These are phyloP conservation scores for Drosophila lacicola DNA, from an alignment of 2,888 invertebrate species.

Conservation along the genomic window DNA sequence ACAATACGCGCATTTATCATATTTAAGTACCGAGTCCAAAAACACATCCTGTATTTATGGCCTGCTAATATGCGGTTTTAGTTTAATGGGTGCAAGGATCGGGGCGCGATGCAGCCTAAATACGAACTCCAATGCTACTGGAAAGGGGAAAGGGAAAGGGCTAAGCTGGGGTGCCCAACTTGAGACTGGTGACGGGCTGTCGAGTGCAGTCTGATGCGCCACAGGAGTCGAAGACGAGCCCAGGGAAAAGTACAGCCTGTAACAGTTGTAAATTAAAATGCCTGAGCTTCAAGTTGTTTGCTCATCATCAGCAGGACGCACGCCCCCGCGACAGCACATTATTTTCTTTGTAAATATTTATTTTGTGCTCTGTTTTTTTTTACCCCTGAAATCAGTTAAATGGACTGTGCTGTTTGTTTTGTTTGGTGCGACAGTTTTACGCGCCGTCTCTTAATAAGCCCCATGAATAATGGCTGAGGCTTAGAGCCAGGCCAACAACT, in stretches of 20 bases:
- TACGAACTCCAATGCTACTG: constrained; percentile 8
- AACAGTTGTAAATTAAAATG: constrained; percentile 62
- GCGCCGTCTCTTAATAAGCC: constrained; percentile 72
- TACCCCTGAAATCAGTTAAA: constrained; percentile 72
- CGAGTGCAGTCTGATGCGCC: constrained; percentile 23
- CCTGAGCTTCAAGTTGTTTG: constrained; percentile 61
- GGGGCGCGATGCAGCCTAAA: constrained; percentile 12
- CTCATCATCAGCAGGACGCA: constrained; percentile 69
- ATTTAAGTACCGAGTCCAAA: constrained; percentile 69
- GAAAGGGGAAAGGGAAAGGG: constrained; percentile 13
- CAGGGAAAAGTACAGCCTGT: constrained; percentile 45
- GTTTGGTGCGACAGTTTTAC: constrained; percentile 54
- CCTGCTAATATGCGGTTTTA: constrained; percentile 76
- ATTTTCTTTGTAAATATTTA: constrained; percentile 76
- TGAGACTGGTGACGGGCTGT: constrained; percentile 23
- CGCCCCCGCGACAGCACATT: constrained; percentile 62
- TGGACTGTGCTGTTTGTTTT: constrained; percentile 73
- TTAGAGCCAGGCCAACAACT: constrained; percentile 30
- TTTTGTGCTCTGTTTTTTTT: constrained; percentile 61
- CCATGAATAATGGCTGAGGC: constrained; percentile 62
- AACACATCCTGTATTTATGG: constrained; percentile 74
- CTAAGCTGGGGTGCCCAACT: constrained; percentile 13
- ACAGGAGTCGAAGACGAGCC: constrained; percentile 10
- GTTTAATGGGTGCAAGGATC: constrained; percentile 59
- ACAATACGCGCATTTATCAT: constrained; percentile 77